Evolutionary conservation across 2,113 vertebrate species (phyloP), one percentile per base, ranked within the genome.

Genomic region (Melanostigma gelatinosum): DNA sequence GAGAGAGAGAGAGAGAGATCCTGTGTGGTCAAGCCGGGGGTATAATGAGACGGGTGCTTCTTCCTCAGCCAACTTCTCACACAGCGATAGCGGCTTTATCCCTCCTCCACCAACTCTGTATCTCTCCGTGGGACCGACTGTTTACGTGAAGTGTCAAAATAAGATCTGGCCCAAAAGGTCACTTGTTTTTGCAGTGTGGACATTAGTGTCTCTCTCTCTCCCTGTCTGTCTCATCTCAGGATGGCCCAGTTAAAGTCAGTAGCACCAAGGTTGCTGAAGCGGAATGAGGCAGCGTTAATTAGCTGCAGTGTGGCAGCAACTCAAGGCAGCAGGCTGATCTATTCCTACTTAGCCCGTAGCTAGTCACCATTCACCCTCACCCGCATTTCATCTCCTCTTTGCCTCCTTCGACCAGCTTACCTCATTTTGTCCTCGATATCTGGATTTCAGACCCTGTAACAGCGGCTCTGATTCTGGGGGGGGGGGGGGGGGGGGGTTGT

Each of bases 281-380:
- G 13, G 79, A 88, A 75, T 36, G 5, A 82, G 77, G 80, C 66
- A 27, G 62, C 29, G 11, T 82, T 90, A 87, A 92, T 89, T 85
- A 83, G 75, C 68, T 15, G 58, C 76, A 78, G 74, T 75, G 55
- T 76, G 76, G 44, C 52, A 85, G 58, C 52, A 48, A 22, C 62
- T 75, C 36, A n/a, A 65, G 58, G 42, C 81, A 74, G 46, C 64
- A 66, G 71, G 52, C 54, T 65, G 40, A 74, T 72, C 71, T 68
- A 44, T 55, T 50, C 62, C 60, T 55, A n/a, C 38, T 80, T 46
- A 66, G 62, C 60, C 72, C 46, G 29, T 36, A 66, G 65, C 57
- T 11, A 75, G 44, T 75, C 75, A 67, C 64, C 42, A 48, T 15
- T 83, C 40, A 36, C 57, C 55, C 9, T 76, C 57, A 57, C 55